These are phyloP conservation scores for Bolinopsis microptera DNA, from an alignment of 37 sponge, comb jelly and placozoan species.

Conservation along the genomic window DNA sequence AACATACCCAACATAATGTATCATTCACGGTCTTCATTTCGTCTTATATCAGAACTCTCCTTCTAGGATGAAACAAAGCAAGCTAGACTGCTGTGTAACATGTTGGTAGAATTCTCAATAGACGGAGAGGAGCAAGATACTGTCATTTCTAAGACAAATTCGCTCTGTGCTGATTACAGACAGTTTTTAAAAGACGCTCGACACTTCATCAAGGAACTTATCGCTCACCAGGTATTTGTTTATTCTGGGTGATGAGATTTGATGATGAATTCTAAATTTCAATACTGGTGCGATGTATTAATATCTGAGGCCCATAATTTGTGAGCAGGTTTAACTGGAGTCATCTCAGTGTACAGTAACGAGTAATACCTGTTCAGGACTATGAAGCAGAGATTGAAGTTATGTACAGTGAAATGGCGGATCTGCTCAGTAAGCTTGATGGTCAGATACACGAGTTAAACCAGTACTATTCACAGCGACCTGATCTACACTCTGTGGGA, in stretches of 20 bases:
- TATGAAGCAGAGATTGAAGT: background rate
- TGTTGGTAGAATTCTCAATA: background rate
- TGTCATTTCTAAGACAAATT: background rate
- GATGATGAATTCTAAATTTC: too few species aligned
- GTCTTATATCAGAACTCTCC: too few species aligned
- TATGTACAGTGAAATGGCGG: background rate
- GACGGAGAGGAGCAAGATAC: background rate
- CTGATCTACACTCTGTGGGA: background rate
- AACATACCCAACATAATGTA: too few species aligned
- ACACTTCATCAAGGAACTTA: background rate
- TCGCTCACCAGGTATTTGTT: background rate
- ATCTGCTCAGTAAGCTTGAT: slow-evolving; percentile 18
- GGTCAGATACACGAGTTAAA: slow-evolving; percentile 12
- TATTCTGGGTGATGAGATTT: too few species aligned
- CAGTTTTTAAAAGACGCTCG: slow-evolving; percentile 3
- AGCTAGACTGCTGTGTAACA: background rate
- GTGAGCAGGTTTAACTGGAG: too few species aligned
- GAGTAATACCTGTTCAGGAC: background rate
- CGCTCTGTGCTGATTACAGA: background rate
- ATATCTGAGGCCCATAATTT: too few species aligned
- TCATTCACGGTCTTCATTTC: too few species aligned
- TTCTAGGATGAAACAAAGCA: background rate
- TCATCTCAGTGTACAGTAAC: too few species aligned
- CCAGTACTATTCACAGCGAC: slow-evolving; percentile 23
- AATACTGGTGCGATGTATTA: too few species aligned